Conservation (phyloP, 2,797 vertebrate species). For the Xenopus petersii region DNA sequence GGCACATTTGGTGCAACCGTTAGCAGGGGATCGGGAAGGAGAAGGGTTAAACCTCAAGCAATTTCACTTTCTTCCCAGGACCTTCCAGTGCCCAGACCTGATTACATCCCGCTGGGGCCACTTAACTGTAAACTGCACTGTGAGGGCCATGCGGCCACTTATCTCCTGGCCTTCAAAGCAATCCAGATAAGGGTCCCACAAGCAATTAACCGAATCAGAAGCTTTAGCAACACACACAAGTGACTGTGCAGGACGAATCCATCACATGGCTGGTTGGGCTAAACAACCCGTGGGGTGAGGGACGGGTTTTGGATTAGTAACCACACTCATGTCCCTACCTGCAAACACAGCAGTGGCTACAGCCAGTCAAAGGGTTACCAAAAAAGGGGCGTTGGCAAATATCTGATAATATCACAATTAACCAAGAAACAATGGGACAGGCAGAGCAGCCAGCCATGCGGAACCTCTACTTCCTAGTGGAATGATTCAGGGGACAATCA, state of each 20-base stretch:
- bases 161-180: constrained; percentile 31
- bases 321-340: neutral
- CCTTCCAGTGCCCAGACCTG: neutral
- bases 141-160: neutral
- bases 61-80: no score
- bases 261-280: neutral
- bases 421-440: neutral
- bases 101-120: constrained; percentile 15
- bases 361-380: neutral
- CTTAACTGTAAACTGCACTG: constrained; percentile 6
- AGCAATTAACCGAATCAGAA: constrained; percentile 28
- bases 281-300: neutral
- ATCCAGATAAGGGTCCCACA: constrained; percentile 24
- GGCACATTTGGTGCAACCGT: no score
- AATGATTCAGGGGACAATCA: neutral
- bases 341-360: neutral
- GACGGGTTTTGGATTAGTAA: neutral
- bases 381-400: neutral
- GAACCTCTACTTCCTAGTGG: neutral
- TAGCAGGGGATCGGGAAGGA: no score
- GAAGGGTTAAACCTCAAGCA: no score
- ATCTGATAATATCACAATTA: neutral
- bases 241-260: neutral
- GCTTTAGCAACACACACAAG: neutral
- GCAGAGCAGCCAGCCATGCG: neutral